Conservation (phyloP, 2,113 vertebrate genomes). For the Eubucco bourcierii region DNA sequence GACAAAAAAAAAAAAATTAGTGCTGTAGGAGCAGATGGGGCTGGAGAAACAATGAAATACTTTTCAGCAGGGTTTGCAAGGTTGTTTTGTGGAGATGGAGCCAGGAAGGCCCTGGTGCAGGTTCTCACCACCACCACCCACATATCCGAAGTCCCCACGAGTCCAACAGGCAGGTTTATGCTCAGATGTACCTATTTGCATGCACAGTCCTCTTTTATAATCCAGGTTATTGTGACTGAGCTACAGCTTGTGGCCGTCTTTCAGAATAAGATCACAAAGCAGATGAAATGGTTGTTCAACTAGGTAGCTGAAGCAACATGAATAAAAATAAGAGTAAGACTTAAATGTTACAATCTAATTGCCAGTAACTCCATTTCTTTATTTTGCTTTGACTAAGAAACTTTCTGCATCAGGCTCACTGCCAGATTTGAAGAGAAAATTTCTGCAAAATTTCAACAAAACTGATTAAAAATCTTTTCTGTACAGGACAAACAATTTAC, state of each 20-base stretch:
- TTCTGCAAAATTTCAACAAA: neutral
- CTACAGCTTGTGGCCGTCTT: neutral
- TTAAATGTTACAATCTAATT: neutral
- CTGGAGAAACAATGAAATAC: neutral
- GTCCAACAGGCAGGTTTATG: neutral
- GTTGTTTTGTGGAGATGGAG: neutral
- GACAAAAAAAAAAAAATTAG: neutral
- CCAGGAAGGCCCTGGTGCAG: neutral
- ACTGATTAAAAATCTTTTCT: neutral
- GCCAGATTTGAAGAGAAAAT: neutral
- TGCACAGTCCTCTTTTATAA: neutral
- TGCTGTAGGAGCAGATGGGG: neutral
- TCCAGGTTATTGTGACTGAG: neutral
- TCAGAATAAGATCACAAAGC: neutral
- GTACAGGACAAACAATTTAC: neutral
- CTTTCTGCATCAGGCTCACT: neutral
- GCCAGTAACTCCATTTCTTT: neutral
- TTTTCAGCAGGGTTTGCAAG: neutral
- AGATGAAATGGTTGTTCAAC: neutral
- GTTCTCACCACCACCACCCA: neutral
- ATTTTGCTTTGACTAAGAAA: neutral
- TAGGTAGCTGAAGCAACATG: neutral
- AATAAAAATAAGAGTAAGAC: neutral
- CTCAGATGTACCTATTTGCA: neutral
- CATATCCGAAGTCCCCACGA: neutral